Evolutionary conservation across 2,797 vertebrate genomes (phyloP), one percentile per base, ranked within the genome.

Genomic region (Tiaroga cobitis): DNA sequence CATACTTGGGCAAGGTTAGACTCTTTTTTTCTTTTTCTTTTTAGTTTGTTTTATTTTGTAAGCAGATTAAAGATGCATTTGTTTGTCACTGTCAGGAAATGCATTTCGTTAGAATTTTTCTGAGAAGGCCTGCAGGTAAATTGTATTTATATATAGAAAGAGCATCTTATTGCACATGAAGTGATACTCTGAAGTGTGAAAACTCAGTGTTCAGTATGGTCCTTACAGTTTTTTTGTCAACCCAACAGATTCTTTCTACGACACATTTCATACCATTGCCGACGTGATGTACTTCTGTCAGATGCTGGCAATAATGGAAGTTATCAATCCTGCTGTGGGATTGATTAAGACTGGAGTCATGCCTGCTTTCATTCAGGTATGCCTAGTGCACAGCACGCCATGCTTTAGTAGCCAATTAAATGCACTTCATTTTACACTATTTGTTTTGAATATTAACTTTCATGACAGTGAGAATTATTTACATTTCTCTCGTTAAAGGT

Each of bases 271-370:
- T 94, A 95, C 95, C 1, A 96, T 97, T 80, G 95, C 96, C 39
- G 97, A 98, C 51, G 94, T 97, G 95, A 97, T 99, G 97, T 98
- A 98, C 94, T 98, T 99, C 95, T 99, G 97, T 91, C 97, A 99
- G 93, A 97, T 95, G 87, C 87, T 99, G 92, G 95, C 98, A 21
- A 61, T 94, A 24, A 94, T 97, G 80, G 98, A 99, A 90, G 95
- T 98, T 32, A 88, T 99, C 82, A 98, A 99, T 61, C 96, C 97
- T 51, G 94, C 96, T 4, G 95, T 98, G 89, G 98, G 97, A 69
- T 92, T 99, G 0, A 96, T 97, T 67, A 94, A 89, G 81, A 95
- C 97, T 11, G 96, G 96, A 0, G 90, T 99, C 59, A 41, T 96
- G 68, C 96, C 97, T 70, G 89, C 95, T 79, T 70, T 99, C 63